Conservation (phyloP, 2,797 vertebrate species). For the Sebastes oblongus region DNA sequence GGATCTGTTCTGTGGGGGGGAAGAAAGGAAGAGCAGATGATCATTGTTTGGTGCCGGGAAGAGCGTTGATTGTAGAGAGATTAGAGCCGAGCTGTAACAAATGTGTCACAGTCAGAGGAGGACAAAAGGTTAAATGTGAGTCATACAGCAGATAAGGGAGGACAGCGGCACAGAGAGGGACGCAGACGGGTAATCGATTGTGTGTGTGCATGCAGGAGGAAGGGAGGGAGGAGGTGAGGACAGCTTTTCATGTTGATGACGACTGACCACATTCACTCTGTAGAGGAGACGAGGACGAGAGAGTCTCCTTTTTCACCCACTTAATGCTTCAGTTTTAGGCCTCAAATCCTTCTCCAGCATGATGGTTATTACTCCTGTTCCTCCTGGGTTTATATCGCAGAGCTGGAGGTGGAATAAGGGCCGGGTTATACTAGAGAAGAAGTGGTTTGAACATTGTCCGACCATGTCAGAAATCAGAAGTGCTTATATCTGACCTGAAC, state of each 20-base stretch:
- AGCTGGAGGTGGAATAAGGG: neutral
- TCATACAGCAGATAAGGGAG: slow-evolving; percentile 15
- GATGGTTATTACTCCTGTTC: neutral
- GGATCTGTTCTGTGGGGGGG: neutral
- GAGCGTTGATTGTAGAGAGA: neutral
- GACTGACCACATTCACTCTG: neutral
- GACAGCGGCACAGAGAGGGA: neutral
- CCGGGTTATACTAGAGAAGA: neutral
- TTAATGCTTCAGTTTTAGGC: neutral
- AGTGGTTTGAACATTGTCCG: too few species aligned
- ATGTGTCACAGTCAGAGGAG: slow-evolving; percentile 4
- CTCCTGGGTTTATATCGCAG: slow-evolving; percentile 2
- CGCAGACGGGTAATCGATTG: neutral
- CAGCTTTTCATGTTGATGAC: neutral
- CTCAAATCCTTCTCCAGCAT: neutral
- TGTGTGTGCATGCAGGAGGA: slow-evolving; percentile 9
- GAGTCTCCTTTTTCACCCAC: neutral
- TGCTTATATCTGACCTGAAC: too few species aligned
- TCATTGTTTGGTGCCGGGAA: slow-evolving; percentile 18
- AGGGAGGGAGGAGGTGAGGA: neutral
- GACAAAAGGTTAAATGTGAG: slow-evolving; percentile 35
- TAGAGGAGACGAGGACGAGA: neutral
- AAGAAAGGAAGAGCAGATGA: neutral
- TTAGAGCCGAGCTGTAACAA: neutral
- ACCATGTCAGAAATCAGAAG: too few species aligned